Evolutionary conservation across 2,797 vertebrate species (phyloP).

Genomic region (Tadarida brasiliensis): DNA sequence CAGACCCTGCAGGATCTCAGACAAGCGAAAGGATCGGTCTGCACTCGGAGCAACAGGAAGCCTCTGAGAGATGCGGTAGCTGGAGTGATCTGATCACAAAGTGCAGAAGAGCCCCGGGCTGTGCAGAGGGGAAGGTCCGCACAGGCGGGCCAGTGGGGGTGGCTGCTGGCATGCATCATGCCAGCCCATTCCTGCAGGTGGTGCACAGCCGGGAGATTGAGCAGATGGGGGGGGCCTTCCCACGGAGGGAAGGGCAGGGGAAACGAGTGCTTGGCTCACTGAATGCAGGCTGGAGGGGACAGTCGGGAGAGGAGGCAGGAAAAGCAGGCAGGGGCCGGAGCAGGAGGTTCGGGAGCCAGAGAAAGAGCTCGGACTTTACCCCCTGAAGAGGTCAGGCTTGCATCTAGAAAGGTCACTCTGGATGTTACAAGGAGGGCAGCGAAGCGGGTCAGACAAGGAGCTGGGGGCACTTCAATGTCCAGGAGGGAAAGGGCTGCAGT

Average conservation of each 20-base stretch:
- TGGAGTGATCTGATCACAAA: rapidly evolving
- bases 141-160: background rate
- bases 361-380: background rate
- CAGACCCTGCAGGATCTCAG: background rate
- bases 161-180: rapidly evolving
- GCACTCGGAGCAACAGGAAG: rapidly evolving
- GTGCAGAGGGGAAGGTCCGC: background rate
- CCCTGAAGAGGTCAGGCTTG: background rate
- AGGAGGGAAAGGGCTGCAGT: background rate
- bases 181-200: background rate
- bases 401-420: background rate
- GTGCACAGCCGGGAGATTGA: background rate
- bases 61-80: background rate
- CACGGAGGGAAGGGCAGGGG: background rate
- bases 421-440: background rate
- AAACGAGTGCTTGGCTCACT: background rate
- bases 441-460: background rate
- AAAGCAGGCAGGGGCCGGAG: background rate
- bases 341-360: background rate
- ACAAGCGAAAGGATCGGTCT: background rate
- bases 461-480: rapidly evolving
- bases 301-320: background rate
- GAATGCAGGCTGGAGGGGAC: background rate
- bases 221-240: rapidly evolving
- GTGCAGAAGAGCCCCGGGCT: rapidly evolving